phyloP scores from a whole-genome alignment of 2,888 invertebrate genomes.

The Scelioninae gen. 2 region DNA sequence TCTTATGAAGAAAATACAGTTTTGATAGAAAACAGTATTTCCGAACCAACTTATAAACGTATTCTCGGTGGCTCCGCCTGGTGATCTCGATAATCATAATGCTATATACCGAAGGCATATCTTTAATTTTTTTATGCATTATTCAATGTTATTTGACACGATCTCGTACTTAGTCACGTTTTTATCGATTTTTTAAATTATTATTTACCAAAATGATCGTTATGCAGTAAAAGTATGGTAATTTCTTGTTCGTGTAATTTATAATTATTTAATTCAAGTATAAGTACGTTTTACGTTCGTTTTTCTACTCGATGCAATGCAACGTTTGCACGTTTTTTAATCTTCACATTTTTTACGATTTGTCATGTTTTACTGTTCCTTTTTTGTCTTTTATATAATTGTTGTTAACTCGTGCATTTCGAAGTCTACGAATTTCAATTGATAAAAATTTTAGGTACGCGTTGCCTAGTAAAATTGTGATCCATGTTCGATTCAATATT shows the following conservation, averaged over 20 bases:
- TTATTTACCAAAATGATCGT: constrained; percentile 2
- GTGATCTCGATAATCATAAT: constrained; percentile 4
- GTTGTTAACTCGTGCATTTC: not conserved
- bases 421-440: not conserved
- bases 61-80: not conserved
- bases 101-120: not conserved
- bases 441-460: not conserved
- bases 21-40: constrained; percentile 5
- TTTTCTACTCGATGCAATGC: not conserved
- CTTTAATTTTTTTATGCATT: constrained; percentile 1
- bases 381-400: not conserved
- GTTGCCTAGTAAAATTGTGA: not conserved
- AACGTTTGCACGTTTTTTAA: constrained; percentile 20
- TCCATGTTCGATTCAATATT: constrained; percentile 1
- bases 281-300: not conserved
- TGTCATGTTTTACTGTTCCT: constrained; percentile 3
- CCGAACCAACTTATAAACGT: not conserved
- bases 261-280: constrained; percentile 22
- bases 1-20: not conserved
- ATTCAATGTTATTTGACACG: constrained; percentile 1
- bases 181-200: constrained; percentile 1
- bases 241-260: constrained; percentile 21
- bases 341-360: not conserved
- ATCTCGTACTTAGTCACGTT: constrained; percentile 11
- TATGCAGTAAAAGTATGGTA: not conserved